Base-by-base conservation (phyloP, 2,888 invertebrate genomes). In the Teleiodes luculella region DNA sequence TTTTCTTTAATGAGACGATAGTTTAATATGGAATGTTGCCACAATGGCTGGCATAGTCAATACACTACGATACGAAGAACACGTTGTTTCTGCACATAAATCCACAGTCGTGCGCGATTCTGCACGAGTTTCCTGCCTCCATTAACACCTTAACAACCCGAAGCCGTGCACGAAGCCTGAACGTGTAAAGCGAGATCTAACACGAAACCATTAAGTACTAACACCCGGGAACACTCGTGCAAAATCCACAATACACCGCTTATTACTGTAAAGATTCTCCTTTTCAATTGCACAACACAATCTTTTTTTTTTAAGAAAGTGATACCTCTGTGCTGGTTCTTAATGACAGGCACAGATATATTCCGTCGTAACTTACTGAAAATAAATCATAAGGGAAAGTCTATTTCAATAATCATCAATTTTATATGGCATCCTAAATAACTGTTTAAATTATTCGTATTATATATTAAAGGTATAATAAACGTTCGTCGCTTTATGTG, bases 121-220 rank as follows among this genome's bases (percentile, higher is more conserved):
- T 37, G 16, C 14, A 37, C 37, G 16, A 14, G 28, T 30, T 30
- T 48, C 14, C 35, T 35, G 13, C 43, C 52, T 52, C 41, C 48
- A 3, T 13, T n/a, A 48, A 20, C 10, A n/a, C n/a, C n/a, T 28
- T n/a, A 18, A 30, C n/a, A 24, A 35, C 31, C 35, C 39, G 37
- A 41, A 67, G 65, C 65, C 57, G 72, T 72, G 72, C 67, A 61
- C 54, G 46, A 72, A 72, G 70, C 64, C 65, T 55, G 62, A 56
- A 64, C 56, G 66, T 64, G 70, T 61, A 54, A 72, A 70, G 68
- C 67, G 46, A 35, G 52, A 60, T 58, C 65, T 66, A 72, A 61
- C 53, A 69, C 30, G 60, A 66, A 60, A 57, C 48, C 18, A 53
- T 68, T 65, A 65, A 68, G 64, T 67, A 68, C 69, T 63, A 41